Percentiles rank a stretch among this genome's conserved stretches.
These are phyloP conservation scores for Amiota minor DNA, from an alignment of 2,888 invertebrate genomes.

Conservation along the genomic window DNA sequence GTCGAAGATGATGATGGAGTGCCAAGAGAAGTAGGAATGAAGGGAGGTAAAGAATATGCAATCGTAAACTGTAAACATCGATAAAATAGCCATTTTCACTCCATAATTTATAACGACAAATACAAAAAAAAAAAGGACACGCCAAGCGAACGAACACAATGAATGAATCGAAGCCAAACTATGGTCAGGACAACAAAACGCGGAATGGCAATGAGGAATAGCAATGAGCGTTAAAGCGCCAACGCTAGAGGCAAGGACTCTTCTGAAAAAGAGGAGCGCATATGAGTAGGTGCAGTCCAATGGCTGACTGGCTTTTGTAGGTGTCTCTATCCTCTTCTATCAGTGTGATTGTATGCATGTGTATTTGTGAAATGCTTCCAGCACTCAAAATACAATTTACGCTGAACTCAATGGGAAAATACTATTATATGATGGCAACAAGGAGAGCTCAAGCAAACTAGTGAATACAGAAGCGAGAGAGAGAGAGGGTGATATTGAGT, in stretches of 20 bases:
- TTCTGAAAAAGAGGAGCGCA: neutral
- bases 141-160: neutral
- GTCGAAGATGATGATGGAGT: neutral
- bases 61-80: conserved; percentile 23
- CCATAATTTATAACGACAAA: conserved; percentile 24
- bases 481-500: neutral
- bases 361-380: neutral
- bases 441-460: too few relatives aligned
- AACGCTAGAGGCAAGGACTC: neutral
- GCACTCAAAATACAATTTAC: conserved; percentile 2
- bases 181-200: neutral
- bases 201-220: neutral
- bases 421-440: too few relatives aligned
- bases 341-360: neutral
- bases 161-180: neutral
- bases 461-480: too few relatives aligned
- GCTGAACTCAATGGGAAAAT: too few relatives aligned
- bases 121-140: conserved; percentile 7
- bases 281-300: conserved; percentile 5
- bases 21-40: neutral
- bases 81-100: conserved; percentile 24
- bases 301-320: neutral
- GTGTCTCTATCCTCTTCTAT: neutral
- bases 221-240: neutral
- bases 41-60: conserved; percentile 10